Base-by-base conservation (phyloP, 1,140 invertebrate species). In the Drosophila lowei region DNA sequence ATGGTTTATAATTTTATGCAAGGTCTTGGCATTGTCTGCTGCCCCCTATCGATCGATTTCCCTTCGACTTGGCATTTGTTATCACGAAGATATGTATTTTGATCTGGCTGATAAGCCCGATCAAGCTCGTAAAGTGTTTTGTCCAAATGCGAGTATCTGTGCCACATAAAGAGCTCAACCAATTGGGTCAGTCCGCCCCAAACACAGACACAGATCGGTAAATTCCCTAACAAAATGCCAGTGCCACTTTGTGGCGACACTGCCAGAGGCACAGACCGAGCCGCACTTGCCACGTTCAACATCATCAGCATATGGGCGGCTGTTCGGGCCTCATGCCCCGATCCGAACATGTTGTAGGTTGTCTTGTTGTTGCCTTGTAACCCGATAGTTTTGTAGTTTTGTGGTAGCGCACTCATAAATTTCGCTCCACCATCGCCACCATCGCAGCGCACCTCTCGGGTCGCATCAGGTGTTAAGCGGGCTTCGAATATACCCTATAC, bases 351-450 rank as follows among this genome's bases (percentile, higher is more conserved):
- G 83, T 86, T 85, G 81, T 85, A 88, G 77, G 81, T 81, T 88
- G 84, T 88, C 83, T 88, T 88, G 83, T 88, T 72, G 77, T 81
- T 80, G 83, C 77, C 81, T 72, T 85, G 81, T 85, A 85, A 85
- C 78, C 56, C 59, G 81, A 85, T 85, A 85, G 83, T 85, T 85
- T 85, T 85, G 83, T 85, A 85, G 77, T 81, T 86, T 86, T 86
- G 77, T 86, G 78, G 81, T 86, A 86, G 83, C 81, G 83, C 78
- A 86, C 83, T 86, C 83, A 86, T 86, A 86, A 86, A 86, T 86
- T 86, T 64, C 28, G 28, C 47, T 62, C 48, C 81, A 52, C 54
- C 34, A 58, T 50, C 61, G 65, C 48, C 83, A 58, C 54, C 34
- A 59, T 48, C 62, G 62, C 34, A 38, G 34, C 68, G 47, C 21